Base-by-base conservation (phyloP, 2,797 vertebrate genomes). In the Lophotriccus pileatus region DNA sequence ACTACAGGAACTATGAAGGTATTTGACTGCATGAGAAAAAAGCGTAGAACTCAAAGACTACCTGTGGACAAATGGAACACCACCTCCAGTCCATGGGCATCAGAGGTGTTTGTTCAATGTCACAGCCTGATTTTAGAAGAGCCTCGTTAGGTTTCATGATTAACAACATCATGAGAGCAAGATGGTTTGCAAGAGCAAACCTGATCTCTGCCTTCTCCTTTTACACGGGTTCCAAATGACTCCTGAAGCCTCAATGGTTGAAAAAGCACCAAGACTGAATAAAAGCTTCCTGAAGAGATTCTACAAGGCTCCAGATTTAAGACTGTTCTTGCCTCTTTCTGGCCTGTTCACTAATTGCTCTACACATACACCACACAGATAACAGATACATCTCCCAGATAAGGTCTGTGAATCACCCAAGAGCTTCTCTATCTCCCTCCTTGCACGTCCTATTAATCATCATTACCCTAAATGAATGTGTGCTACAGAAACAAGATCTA, bases 391-490 rank as follows among this genome's bases (percentile, higher is more conserved):
- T 21, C 14, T 23, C n/a, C 20, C 66, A 60, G 43, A 3, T 13
- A 62, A 49, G 30, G 41, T 6, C 41, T 28, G n/a, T 10, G 13
- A 60, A 34, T 37, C 74, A 66, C 9, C 1, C 5, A 66, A 81
- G 21, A 12, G 10, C 58, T 83, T 21, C 63, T 76, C 0, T 3
- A 44, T 10, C 62, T 73, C 64, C 62, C 50, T 72, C 37, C 63
- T 66, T 49, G 22, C 46, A 46, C 43, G n/a, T 78, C 36, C 73
- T 58, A 25, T 9, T 56, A 36, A 93, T n/a, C 69, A 73, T 8
- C 34, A 7, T 62, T 41, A 66, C 1, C 0, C 44, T 28, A 56
- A 47, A 0, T 17, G 22, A 83, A 41, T 2, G 34, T 23, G 22
- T 32, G 52, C 56, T 49, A 41, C 56, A 69, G 27, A 83, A 80